Conservation (phyloP, 2,113 vertebrate species). For the Ageneiosus marmoratus region DNA sequence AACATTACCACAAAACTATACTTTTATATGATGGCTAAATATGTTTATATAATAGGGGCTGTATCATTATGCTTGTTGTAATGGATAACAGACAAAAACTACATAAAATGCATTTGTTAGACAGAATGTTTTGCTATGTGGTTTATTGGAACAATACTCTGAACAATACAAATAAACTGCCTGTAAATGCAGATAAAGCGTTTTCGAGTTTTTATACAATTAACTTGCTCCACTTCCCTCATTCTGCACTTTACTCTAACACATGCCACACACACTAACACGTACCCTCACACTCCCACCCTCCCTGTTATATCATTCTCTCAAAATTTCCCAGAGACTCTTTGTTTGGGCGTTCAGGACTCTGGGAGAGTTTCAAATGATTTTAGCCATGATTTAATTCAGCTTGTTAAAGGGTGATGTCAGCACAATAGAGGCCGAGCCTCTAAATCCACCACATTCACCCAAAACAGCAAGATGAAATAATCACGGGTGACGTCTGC, state of each 20-base stretch:
- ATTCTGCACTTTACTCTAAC: constrained; percentile 44
- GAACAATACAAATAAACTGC: constrained; percentile 34
- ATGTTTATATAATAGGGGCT: neutral
- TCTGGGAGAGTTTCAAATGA: constrained; percentile 76
- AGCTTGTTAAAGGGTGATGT: constrained; percentile 80
- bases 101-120: constrained; percentile 44
- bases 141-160: constrained; percentile 3
- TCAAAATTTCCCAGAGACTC: constrained; percentile 73
- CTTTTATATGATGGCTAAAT: neutral
- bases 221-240: constrained; percentile 69
- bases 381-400: constrained; percentile 81
- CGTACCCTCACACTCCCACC: constrained; percentile 31
- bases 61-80: neutral
- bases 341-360: constrained; percentile 70
- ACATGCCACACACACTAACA: constrained; percentile 48
- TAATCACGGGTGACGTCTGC: constrained; percentile 86
- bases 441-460: constrained; percentile 89
- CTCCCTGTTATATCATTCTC: constrained; percentile 50
- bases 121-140: constrained; percentile 17
- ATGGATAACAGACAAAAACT: constrained; percentile 12
- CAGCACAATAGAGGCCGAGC: constrained; percentile 85
- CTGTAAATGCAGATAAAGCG: constrained; percentile 60
- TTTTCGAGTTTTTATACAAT: constrained; percentile 61
- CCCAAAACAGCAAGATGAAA: constrained; percentile 84
- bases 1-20: neutral